Conservation (phyloP, 1,140 invertebrate species). For the Daktulosphaira vitifoliae region DNA sequence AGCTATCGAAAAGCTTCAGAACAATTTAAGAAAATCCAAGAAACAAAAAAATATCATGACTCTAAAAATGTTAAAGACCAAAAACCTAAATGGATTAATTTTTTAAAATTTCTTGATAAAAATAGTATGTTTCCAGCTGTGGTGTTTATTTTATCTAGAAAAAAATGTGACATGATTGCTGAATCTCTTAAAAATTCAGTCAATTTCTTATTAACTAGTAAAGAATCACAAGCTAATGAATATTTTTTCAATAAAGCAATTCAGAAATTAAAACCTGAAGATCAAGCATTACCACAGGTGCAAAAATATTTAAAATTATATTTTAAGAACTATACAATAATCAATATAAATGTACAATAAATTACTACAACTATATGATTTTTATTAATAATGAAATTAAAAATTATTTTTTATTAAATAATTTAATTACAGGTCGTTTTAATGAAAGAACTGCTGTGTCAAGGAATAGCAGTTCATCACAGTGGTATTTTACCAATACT, state of each 20-base stretch:
- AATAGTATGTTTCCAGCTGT: conserved; percentile 85
- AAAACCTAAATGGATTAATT: conserved; percentile 26
- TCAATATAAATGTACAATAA: neutral
- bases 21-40: conserved; percentile 10
- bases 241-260: conserved; percentile 77
- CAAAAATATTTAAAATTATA: neutral
- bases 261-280: conserved; percentile 70
- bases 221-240: conserved; percentile 74
- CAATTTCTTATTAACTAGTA: conserved; percentile 59
- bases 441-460: conserved; percentile 68
- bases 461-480: conserved; percentile 93
- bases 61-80: conserved; percentile 35
- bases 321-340: neutral
- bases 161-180: conserved; percentile 72
- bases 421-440: conserved; percentile 49
- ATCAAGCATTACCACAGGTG: conserved; percentile 83
- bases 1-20: conserved; percentile 38
- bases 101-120: conserved; percentile 49
- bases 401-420: neutral
- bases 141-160: conserved; percentile 87
- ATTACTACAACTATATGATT: neutral
- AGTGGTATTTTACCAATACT: conserved; percentile 93
- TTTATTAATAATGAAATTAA: conserved; percentile 2
- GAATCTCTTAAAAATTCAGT: conserved; percentile 60
- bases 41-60: conserved; percentile 23